Base-by-base conservation (phyloP, 1,140 invertebrate genomes). In the Lasioglossum albipes region DNA sequence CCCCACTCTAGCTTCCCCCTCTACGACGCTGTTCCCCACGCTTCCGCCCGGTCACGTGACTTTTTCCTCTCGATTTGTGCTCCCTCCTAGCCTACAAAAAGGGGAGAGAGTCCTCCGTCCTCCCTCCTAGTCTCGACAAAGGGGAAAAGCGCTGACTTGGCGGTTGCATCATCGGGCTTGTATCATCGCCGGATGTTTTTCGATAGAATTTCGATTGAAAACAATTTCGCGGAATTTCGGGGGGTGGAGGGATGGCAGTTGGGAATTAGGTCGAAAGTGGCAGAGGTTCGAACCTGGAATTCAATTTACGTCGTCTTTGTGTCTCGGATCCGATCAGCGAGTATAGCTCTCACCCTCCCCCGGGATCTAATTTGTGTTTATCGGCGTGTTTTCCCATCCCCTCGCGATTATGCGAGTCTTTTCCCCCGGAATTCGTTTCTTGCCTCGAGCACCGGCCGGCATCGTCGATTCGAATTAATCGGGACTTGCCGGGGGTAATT, bases 301-400 rank as follows among this genome's bases (percentile, higher is more conserved):
- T 87, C 83, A 87, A 88, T 88, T 88, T 87, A 69, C 65, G 42
- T 78, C 73, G 83, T 65, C 81, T 88, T 89, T 89, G 88, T 89
- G 82, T 67, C 57, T 41, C 36, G 69, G 82, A 85, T 88, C 75
- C 66, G 81, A 88, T 86, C 82, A 81, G 78, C 75, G 73, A 31
- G 76, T 54, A 36, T 64, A 64, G 67, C 79, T 75, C 85, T 49
- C 45, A 2, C 9, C 10, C 45, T 49, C 45, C 10, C 45, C 64
- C 85, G 45, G 81, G 81, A 89, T 89, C 85, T 89, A 87, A 89
- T 89, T 88, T 88, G 85, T 83, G 83, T 88, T 85, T 87, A 88
- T 65, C 82, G 77, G 62, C 74, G 61, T 59, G 10, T 68, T 78
- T 71, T 68, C 70, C 68, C 49, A 6, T 57, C 7, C 12, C 12